phyloP scores from a whole-genome alignment of 2,888 invertebrate species.

The Tupiocoris notatus region DNA sequence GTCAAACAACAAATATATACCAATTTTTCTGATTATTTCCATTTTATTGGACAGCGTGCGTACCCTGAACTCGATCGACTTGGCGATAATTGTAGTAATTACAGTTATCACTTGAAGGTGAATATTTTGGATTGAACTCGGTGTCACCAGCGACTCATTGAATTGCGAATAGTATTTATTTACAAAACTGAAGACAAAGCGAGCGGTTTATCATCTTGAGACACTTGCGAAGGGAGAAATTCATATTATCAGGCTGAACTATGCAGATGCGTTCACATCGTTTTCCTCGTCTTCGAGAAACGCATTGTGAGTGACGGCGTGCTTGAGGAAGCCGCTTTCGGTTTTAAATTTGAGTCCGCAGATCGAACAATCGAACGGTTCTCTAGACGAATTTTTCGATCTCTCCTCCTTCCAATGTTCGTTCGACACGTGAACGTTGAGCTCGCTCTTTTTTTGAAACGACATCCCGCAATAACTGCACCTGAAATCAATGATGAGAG shows the following conservation, averaged over 20 bases:
- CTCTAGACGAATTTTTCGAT: not conserved
- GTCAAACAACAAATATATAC: conserved; percentile 50
- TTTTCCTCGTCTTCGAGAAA: conserved; percentile 24
- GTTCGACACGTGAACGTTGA: conserved; percentile 45
- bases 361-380: conserved; percentile 44
- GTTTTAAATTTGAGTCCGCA: conserved; percentile 48
- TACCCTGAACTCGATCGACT: no score
- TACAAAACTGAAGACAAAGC: no score
- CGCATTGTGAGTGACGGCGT: conserved; percentile 47
- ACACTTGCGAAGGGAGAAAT: no score
- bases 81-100: no score
- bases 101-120: no score
- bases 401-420: conserved; percentile 44
- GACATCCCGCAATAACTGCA: conserved; percentile 42
- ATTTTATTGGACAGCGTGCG: no score
- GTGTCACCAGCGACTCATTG: no score
- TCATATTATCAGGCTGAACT: no score
- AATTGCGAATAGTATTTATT: no score
- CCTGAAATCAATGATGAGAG: conserved; percentile 20
- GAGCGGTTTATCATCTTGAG: no score
- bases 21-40: conserved; percentile 49
- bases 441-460: conserved; percentile 46
- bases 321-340: conserved; percentile 45
- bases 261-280: not conserved
- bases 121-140: no score